These are phyloP conservation scores for Odontamblyopus rebecca DNA, from an alignment of 2,797 vertebrate species.

Conservation along the genomic window DNA sequence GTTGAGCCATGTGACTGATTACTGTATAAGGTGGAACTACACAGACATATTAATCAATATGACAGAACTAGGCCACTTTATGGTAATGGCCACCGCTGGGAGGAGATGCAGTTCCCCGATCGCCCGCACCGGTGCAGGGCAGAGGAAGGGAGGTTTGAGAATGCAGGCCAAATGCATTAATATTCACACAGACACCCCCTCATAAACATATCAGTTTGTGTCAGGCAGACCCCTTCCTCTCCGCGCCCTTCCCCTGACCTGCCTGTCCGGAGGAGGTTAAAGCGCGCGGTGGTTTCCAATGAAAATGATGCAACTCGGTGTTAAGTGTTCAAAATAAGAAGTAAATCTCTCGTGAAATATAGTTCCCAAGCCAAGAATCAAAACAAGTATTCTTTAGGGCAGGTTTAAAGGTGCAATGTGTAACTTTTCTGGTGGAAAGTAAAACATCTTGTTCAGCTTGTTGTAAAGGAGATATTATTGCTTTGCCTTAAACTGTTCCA, in stretches of 20 bases:
- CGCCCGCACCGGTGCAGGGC: conserved; percentile 77
- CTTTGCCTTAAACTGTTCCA: no score
- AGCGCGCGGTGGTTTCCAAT: background rate
- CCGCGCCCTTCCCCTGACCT: conserved; percentile 2
- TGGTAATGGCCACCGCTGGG: conserved; percentile 81
- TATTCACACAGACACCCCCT: conserved; percentile 35
- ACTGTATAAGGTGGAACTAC: conserved; percentile 86
- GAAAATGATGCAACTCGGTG: background rate
- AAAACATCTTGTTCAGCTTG: background rate
- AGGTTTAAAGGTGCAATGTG: background rate
- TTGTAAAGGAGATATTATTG: background rate
- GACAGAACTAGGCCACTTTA: conserved; percentile 92
- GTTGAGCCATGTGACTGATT: conserved; percentile 86
- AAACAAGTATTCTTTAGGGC: background rate
- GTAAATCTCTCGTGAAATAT: background rate
- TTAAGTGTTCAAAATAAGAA: background rate
- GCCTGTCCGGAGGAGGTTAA: conserved; percentile 17
- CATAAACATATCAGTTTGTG: conserved; percentile 33
- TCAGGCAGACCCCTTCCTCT: conserved; percentile 6
- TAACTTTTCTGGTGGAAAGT: background rate
- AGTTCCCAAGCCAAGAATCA: background rate
- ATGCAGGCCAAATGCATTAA: conserved; percentile 81
- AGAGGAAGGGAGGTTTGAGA: conserved; percentile 65
- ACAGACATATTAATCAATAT: conserved; percentile 90
- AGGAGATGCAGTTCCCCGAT: conserved; percentile 60